These are phyloP conservation scores for Leguminivora glycinivorella DNA, from an alignment of 1,140 invertebrate species.

Conservation along the genomic window DNA sequence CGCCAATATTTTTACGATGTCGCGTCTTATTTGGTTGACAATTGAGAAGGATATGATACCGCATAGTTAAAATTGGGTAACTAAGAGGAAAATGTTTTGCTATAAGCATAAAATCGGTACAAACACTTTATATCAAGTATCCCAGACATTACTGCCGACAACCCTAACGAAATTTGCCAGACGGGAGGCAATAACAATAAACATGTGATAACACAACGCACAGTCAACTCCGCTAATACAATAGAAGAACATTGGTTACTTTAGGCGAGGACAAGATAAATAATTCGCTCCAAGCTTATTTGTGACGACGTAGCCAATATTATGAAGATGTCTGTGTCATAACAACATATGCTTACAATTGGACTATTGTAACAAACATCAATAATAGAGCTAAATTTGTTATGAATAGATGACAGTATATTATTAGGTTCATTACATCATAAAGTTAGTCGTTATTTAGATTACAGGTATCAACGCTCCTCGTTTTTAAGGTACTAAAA, in stretches of 20 bases:
- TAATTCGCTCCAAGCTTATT: conserved; percentile 45
- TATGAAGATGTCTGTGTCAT: conserved; percentile 13
- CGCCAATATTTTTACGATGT: not conserved
- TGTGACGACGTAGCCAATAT: conserved; percentile 30
- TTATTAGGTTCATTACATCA: not conserved
- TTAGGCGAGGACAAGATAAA: conserved; percentile 43
- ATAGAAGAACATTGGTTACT: conserved; percentile 41
- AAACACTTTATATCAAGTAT: not conserved
- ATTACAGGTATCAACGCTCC: not conserved
- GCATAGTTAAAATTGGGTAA: no score
- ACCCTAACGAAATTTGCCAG: conserved; percentile 43
- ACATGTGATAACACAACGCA: conserved; percentile 37
- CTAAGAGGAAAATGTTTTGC: not conserved
- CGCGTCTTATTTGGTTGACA: no score
- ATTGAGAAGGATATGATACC: no score
- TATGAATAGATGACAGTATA: not conserved
- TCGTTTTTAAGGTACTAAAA: not conserved
- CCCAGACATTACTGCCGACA: conserved; percentile 36
- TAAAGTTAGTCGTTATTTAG: not conserved
- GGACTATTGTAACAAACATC: not conserved
- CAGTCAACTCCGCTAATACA: conserved; percentile 37
- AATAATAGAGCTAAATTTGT: not conserved
- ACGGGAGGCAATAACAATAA: conserved; percentile 40
- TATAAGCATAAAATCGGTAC: not conserved
- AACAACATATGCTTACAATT: conserved; percentile 10